Conservation (phyloP, 2,113 vertebrate genomes). For the Hydrolagus affinis region DNA sequence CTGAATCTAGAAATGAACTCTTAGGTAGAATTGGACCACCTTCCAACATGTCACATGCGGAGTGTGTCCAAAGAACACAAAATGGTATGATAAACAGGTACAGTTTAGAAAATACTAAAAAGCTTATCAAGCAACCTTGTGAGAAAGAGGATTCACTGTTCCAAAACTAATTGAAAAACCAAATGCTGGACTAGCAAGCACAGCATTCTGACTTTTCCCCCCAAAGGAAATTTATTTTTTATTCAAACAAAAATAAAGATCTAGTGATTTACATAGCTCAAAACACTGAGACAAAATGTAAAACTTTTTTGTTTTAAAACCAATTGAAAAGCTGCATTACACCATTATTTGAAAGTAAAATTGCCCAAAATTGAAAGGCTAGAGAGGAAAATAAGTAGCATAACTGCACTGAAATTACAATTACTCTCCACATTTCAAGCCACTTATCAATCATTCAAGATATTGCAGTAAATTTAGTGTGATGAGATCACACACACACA, state of each 20-base stretch:
- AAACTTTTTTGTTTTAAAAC: background rate
- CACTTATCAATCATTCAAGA: background rate
- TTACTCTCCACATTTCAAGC: background rate
- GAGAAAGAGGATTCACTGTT: background rate
- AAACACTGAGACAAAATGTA: background rate
- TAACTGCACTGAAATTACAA: background rate
- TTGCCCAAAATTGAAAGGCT: background rate
- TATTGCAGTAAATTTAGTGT: background rate
- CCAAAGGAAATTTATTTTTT: too few relatives aligned
- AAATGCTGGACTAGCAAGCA: background rate
- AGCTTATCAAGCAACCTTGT: constrained; percentile 4
- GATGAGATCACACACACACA: background rate
- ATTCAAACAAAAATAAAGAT: too few relatives aligned
- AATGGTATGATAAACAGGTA: constrained; percentile 32
- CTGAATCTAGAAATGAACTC: constrained; percentile 14
- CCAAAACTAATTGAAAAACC: background rate
- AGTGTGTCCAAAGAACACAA: constrained; percentile 31
- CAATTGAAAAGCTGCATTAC: constrained; percentile 29
- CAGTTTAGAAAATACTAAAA: constrained; percentile 25
- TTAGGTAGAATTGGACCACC: constrained; percentile 9
- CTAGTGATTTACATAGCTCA: too few relatives aligned
- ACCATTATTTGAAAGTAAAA: background rate
- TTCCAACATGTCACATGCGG: constrained; percentile 32
- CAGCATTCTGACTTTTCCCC: constrained; percentile 1
- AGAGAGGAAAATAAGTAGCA: background rate